phyloP scores from a whole-genome alignment of 1,140 invertebrate genomes.

The Drosophila rhopaloa region DNA sequence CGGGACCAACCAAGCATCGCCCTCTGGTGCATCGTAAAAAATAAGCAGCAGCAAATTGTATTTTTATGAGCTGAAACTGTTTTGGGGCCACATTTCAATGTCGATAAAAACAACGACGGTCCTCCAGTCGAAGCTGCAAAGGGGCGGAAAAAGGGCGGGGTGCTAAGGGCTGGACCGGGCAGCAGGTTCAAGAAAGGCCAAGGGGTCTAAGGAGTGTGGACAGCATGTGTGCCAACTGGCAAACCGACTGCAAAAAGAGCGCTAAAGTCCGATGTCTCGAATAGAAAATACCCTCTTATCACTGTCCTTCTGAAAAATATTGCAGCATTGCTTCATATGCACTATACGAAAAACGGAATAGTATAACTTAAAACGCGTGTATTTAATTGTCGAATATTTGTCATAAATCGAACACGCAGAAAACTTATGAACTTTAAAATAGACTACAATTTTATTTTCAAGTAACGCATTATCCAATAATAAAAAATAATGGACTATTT shows the following conservation, averaged over 20 bases:
- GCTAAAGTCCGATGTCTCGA: neutral
- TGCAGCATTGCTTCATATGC: no score
- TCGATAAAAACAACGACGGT: conserved; percentile 75
- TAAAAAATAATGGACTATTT: no score
- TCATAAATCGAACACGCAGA: no score
- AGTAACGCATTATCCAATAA: no score
- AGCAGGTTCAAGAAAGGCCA: conserved; percentile 3
- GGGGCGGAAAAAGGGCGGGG: neutral
- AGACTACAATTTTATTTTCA: no score
- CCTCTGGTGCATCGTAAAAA: conserved; percentile 82
- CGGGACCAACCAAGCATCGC: conserved; percentile 54
- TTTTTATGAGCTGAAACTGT: conserved; percentile 83
- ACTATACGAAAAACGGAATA: no score
- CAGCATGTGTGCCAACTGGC: conserved; percentile 14
- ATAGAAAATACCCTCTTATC: neutral
- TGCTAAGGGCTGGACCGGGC: neutral
- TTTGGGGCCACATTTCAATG: conserved; percentile 83
- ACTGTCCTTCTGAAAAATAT: neutral
- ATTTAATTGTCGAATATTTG: no score
- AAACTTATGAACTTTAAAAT: no score
- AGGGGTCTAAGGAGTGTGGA: conserved; percentile 21
- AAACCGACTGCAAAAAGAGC: conserved; percentile 23
- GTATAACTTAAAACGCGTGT: no score
- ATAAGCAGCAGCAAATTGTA: conserved; percentile 83
- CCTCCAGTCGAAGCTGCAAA: conserved; percentile 10